Evolutionary conservation across 2,888 invertebrate genomes (phyloP), one percentile per base, ranked within the genome.

Genomic region (Anorthoa munda): DNA sequence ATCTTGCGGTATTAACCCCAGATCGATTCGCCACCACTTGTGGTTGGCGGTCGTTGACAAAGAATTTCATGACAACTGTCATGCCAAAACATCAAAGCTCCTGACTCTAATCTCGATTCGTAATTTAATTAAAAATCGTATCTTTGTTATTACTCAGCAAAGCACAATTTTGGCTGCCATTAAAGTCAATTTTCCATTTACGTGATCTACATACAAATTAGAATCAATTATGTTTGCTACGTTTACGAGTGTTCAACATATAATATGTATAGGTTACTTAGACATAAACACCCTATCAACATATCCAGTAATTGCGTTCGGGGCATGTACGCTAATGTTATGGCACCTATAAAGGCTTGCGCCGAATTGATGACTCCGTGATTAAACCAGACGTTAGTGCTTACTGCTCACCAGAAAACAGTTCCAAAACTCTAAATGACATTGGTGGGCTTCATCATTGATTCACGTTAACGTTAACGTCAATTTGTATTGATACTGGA

Each of bases 1-100:
- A 85, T 79, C 67, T 86, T 78, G 82, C 74, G 83, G 70, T 68
- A 67, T 71, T 79, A 70, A 73, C 69, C 71, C 55, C 64, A 60
- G 53, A 74, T 70, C 66, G 83, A 85, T 86, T 79, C 64, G 31
- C 31, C 48, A 65, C 53, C 55, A 59, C 12, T 66, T 66, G 23
- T 56, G 51, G 48, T 18, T 46, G 12, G 18, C 51, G 12, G 18
- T 48, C 21, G 17, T 59, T 66, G 61, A 68, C 31, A 21, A 60
- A 67, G 15, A 61, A 84, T 76, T 55, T 67, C 2, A 65, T 63
- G 59, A 13, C n/a, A 61, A 79, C 67, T 45, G 13, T 58, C 39
- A 53, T 23, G 60, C 48, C 18, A 58, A 83, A 66, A 21, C 17
- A 50, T 55, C 13, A 75, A 67, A 31, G 48, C 26, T 48, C 46